These are phyloP conservation scores for Podocnemis expansa DNA, from an alignment of 2,113 vertebrate genomes.

Conservation along the genomic window DNA sequence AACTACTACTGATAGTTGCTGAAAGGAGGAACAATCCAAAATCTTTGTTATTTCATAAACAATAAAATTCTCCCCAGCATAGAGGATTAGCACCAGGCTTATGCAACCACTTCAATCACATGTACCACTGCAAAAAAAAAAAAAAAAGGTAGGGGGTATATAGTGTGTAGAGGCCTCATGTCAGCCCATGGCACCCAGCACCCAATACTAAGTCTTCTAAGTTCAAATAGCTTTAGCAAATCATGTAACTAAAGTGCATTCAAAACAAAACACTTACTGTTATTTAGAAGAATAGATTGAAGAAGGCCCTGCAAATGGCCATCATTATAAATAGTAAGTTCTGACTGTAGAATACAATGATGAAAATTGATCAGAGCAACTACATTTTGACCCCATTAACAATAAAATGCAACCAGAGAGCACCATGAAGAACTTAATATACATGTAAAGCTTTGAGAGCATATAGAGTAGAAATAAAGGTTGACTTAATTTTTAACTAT, in stretches of 20 bases:
- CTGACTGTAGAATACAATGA: neutral
- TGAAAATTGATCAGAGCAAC: neutral
- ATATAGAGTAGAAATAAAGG: neutral
- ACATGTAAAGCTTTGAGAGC: neutral
- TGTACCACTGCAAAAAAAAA: constrained; percentile 23
- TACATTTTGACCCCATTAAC: neutral
- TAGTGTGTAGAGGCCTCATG: neutral
- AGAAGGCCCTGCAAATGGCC: neutral
- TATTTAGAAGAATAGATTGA: neutral
- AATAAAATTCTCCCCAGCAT: neutral
- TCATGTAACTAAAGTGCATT: neutral
- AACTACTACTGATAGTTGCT: constrained; percentile 37
- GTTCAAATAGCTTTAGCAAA: neutral
- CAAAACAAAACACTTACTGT: neutral
- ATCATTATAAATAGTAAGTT: neutral
- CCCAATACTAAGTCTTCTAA: neutral
- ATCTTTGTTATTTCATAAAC: constrained; percentile 26
- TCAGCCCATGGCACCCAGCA: neutral
- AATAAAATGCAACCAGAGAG: neutral
- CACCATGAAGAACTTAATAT: neutral
- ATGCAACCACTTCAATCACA: neutral
- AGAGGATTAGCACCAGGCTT: neutral
- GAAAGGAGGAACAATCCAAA: constrained; percentile 44
- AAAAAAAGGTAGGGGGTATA: too few relatives aligned
- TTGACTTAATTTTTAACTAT: neutral